Evolutionary conservation across 2,888 invertebrate genomes (phyloP).

Genomic region (Choreutis nemorana): DNA sequence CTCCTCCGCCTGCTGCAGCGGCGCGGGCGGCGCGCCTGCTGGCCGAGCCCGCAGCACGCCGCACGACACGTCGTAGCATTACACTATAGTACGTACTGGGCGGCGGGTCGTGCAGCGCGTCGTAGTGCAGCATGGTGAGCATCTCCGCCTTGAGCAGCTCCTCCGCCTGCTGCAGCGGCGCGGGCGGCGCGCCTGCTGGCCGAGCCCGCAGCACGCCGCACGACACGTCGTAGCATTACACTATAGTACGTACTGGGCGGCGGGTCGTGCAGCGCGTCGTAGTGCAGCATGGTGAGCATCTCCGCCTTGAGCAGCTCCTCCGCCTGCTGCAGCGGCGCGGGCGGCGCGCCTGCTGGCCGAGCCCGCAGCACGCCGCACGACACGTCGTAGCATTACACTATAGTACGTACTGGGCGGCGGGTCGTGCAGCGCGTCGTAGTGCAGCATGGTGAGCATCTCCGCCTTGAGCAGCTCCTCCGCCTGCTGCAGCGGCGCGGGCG

Average conservation of each 20-base stretch:
- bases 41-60: constrained; percentile 74
- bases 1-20: constrained; percentile 95
- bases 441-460: constrained; percentile 96
- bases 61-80: no score
- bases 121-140: constrained; percentile 94
- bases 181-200: constrained; percentile 79
- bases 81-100: constrained; percentile 24
- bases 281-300: constrained; percentile 95
- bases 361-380: constrained; percentile 78
- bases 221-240: no score
- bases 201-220: constrained; percentile 77
- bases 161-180: constrained; percentile 93
- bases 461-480: constrained; percentile 96
- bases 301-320: constrained; percentile 96
- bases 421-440: constrained; percentile 86
- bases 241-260: constrained; percentile 28
- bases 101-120: constrained; percentile 81
- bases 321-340: constrained; percentile 90
- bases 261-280: constrained; percentile 86
- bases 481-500: constrained; percentile 87
- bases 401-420: constrained; percentile 57
- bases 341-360: constrained; percentile 75
- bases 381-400: no score
- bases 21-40: constrained; percentile 80
- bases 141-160: constrained; percentile 96